Evolutionary conservation across 2,113 vertebrate genomes (phyloP), one percentile per base, ranked within the genome.

Genomic region (Pseudorhombus dupliciocellatus): DNA sequence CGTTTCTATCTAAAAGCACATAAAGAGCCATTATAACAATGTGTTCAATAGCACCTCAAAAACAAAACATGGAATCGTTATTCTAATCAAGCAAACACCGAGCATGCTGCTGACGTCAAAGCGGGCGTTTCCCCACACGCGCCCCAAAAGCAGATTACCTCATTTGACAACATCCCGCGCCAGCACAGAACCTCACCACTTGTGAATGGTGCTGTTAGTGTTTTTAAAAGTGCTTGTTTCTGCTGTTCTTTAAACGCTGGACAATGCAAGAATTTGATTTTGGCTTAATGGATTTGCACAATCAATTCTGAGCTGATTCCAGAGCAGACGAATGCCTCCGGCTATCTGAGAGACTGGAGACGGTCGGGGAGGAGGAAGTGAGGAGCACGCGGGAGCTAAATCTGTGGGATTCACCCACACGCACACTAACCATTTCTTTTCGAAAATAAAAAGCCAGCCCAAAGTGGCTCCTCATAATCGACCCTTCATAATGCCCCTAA

Each of bases 241-340:
- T 60, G 68, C 52, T 0, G 0, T 74, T 83, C 59, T 79, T 55
- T 65, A 70, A 80, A 75, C 21, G 42, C 66, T 11, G 61, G 31
- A 83, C 52, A 60, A 58, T 48, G 80, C 40, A 18, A 74, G 57
- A 78, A 85, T 74, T 18, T 61, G 71, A 83, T 75, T 63, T 69
- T 0, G 2, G 60, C 70, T 69, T 86, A 73, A 81, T 83, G 77
- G 79, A 67, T 79, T 25, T 57, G 26, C 62, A 63, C 37, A 24
- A 81, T 84, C 84, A 75, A 84, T 88, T 58, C 71, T 22, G 54
- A 15, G n/a, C 62, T 21, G 73, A 71, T 57, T 68, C n/a, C 31
- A 15, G 0, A 44, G 61, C 66, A 69, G 66, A 79, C 58, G 46
- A 58, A 77, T 42, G 79, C 68, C 74, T 70, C 67, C 76, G 59